phyloP scores from a whole-genome alignment of 2,888 invertebrate genomes.

The Hypomecis atomaria region DNA sequence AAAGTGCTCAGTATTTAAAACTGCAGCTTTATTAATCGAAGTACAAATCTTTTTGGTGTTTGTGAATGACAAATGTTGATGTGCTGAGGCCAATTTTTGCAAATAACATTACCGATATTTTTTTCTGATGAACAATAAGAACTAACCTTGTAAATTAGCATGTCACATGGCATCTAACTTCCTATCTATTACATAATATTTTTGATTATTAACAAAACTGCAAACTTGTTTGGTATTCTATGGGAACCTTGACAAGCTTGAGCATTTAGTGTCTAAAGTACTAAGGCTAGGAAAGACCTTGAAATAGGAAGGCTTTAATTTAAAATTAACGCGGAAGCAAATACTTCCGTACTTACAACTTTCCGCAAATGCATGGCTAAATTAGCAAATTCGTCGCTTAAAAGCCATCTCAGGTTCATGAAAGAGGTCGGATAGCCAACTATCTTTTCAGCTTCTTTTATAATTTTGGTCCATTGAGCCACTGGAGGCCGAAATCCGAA shows the following conservation, averaged over 20 bases:
- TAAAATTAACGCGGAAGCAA: slow-evolving; percentile 27
- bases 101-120: background rate
- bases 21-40: too few species aligned
- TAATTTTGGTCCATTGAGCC: slow-evolving; percentile 72
- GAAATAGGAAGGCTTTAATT: slow-evolving; percentile 1
- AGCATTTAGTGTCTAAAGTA: background rate
- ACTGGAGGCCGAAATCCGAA: slow-evolving; percentile 75
- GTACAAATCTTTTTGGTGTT: too few species aligned
- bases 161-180: slow-evolving; percentile 38
- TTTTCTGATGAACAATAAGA: slow-evolving; percentile 38
- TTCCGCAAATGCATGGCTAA: slow-evolving; percentile 82
- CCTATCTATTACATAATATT: slow-evolving; percentile 53
- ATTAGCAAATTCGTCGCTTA: slow-evolving; percentile 87
- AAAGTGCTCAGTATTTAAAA: too few species aligned
- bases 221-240: background rate
- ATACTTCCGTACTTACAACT: slow-evolving; percentile 67
- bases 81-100: background rate
- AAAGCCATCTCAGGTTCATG: slow-evolving; percentile 85
- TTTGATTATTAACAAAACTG: background rate
- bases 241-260: background rate
- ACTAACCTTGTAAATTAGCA: slow-evolving; percentile 52
- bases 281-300: slow-evolving; percentile 3
- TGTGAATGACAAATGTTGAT: too few species aligned
- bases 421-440: slow-evolving; percentile 85
- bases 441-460: slow-evolving; percentile 80